Conservation (phyloP, 2,797 vertebrate species). For the Discoglossus pictus region DNA sequence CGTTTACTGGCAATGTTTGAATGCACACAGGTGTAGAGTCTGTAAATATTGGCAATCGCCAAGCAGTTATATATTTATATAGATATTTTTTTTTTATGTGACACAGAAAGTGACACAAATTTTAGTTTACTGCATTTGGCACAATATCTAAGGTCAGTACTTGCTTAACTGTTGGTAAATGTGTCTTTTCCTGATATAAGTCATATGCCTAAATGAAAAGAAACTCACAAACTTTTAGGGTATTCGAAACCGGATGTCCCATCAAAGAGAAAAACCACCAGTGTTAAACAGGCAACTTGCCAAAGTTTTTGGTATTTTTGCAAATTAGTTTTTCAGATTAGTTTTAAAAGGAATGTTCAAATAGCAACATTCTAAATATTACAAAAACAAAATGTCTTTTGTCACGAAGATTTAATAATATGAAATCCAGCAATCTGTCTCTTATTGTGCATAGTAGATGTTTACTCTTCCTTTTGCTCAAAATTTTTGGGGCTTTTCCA, state of each 20-base stretch:
- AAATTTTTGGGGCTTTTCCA: no score
- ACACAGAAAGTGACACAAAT: constrained; percentile 59
- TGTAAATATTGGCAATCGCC: constrained; percentile 34
- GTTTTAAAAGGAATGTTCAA: not conserved
- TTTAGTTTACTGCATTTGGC: constrained; percentile 63
- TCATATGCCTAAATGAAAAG: constrained; percentile 53
- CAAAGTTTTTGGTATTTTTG: constrained; percentile 49
- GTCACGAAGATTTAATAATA: no score
- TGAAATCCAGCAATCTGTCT: no score
- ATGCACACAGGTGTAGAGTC: not conserved
- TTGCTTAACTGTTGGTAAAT: constrained; percentile 65
- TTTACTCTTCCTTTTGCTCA: no score
- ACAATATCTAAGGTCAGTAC: constrained; percentile 60
- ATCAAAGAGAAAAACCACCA: constrained; percentile 54
- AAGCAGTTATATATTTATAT: constrained; percentile 47
- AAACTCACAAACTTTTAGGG: constrained; percentile 48
- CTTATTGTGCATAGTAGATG: no score
- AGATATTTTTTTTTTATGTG: constrained; percentile 64
- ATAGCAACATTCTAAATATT: no score
- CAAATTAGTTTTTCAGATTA: constrained; percentile 48
- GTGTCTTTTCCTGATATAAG: constrained; percentile 61
- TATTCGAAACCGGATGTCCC: constrained; percentile 61
- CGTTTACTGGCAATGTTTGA: not conserved
- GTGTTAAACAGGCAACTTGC: constrained; percentile 49
- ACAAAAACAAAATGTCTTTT: no score